Conservation (phyloP, 2,888 invertebrate species). For the Amiota mariae region DNA sequence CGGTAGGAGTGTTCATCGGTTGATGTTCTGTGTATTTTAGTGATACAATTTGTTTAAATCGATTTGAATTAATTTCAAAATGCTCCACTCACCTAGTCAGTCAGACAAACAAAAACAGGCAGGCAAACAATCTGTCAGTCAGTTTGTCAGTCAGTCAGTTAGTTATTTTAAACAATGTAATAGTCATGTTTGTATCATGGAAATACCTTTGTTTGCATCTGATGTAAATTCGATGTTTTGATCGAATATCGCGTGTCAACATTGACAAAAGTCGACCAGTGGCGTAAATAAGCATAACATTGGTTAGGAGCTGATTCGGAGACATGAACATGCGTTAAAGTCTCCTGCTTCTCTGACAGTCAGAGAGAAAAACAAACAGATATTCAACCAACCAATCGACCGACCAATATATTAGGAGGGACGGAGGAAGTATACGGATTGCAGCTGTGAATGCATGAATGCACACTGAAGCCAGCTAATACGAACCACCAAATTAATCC, state of each 20-base stretch:
- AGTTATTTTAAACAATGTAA: too few relatives aligned
- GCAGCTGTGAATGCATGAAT: slow-evolving; percentile 9
- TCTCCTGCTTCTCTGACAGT: not conserved
- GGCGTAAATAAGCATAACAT: slow-evolving; percentile 2
- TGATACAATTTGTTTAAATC: slow-evolving; percentile 64
- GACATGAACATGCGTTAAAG: slow-evolving; percentile 24
- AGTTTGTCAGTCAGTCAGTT: slow-evolving; percentile 18
- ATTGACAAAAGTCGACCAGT: slow-evolving; percentile 23
- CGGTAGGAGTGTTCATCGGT: not conserved
- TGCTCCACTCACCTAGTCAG: slow-evolving; percentile 29
- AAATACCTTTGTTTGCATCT: not conserved
- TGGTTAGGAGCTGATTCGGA: slow-evolving; percentile 7
- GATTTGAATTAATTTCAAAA: slow-evolving; percentile 62
- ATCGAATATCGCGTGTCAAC: slow-evolving; percentile 28
- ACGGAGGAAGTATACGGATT: not conserved
- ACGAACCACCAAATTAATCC: slow-evolving; percentile 27
- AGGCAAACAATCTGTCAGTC: not conserved
- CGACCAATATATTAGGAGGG: too few relatives aligned
- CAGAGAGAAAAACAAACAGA: not conserved
- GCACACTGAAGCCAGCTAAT: slow-evolving; percentile 21
- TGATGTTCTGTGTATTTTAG: slow-evolving; percentile 32
- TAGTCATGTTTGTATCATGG: too few relatives aligned
- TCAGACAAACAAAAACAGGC: not conserved
- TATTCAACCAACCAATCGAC: not conserved
- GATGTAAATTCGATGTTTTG: slow-evolving; percentile 15